Evolutionary conservation across 2,888 invertebrate species (phyloP), one percentile per base, ranked within the genome.

Genomic region (Maniola hyperantus): DNA sequence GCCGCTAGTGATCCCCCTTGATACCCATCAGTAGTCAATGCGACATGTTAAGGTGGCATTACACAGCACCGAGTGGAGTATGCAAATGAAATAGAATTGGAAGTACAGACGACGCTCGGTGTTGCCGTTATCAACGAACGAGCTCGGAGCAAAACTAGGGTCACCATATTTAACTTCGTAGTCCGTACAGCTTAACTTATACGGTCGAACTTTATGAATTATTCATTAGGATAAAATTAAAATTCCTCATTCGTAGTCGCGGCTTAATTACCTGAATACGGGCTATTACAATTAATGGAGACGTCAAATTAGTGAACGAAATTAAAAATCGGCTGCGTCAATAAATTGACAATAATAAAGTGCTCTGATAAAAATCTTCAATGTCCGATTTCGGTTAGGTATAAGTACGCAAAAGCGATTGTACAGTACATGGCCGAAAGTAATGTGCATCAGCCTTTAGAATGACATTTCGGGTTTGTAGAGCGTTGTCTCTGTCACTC

Each of bases 11-110:
- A 68, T 68, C 61, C 66, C 70, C 64, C 66, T 61, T 65, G 65
- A 65, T 64, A 71, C 71, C 64, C 69, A 67, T 68, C 67, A 69
- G 71, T 66, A 69, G 67, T 79, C 77, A 81, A 80, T 81, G 83
- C 79, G 80, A 75, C 79, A 78, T 80, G 81, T 79, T 78, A 73
- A 75, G 76, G 78, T 72, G 70, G 77, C 74, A 76, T 78, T 77
- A 73, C 76, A 81, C 75, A 78, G 79, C 77, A 72, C 69, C 70
- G 74, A 79, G 79, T 79, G 78, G 79, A 79, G 80, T 84, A 91
- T 91, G 89, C 83, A 90, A 90, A 91, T 90, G 85, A 86, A 82
- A 80, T 74, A 82, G 82, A 86, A 88, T 87, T 84, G 84, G 83
- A 81, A 83, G 87, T 84, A 84, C 70, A 80, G 80, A 79, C 77